These are phyloP conservation scores for Bombus difficillimus DNA, from an alignment of 1,140 invertebrate species.

Conservation along the genomic window DNA sequence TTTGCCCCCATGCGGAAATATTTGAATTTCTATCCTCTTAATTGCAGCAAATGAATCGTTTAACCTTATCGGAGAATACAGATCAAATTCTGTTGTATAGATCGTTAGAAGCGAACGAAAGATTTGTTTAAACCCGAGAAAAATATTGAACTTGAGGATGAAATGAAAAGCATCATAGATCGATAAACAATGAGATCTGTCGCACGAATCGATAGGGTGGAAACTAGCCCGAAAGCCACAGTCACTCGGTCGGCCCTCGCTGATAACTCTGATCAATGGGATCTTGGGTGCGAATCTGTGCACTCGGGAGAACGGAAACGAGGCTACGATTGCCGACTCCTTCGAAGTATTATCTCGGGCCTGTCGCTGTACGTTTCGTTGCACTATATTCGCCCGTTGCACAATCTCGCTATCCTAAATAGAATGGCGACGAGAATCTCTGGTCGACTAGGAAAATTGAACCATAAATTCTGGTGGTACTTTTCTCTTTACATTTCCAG, in stretches of 20 bases:
- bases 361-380: neutral
- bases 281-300: constrained; percentile 7
- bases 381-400: neutral
- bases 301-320: constrained; percentile 8
- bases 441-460: neutral
- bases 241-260: neutral
- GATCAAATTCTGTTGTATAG: neutral
- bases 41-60: too few species aligned
- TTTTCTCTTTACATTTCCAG: too few species aligned
- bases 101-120: neutral
- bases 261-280: constrained; percentile 42
- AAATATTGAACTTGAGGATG: neutral
- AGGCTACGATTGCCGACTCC: constrained; percentile 6
- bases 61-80: too few species aligned
- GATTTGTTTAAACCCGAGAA: neutral
- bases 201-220: constrained; percentile 26
- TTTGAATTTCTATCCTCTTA: neutral
- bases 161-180: neutral
- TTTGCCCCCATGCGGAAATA: neutral
- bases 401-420: constrained; percentile 14
- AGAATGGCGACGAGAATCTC: neutral
- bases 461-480: neutral
- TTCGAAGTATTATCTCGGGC: constrained; percentile 18
- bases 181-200: constrained; percentile 28
- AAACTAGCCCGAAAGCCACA: constrained; percentile 1